Base-by-base conservation (phyloP, 2,797 vertebrate species). In the Myotis planiceps region DNA sequence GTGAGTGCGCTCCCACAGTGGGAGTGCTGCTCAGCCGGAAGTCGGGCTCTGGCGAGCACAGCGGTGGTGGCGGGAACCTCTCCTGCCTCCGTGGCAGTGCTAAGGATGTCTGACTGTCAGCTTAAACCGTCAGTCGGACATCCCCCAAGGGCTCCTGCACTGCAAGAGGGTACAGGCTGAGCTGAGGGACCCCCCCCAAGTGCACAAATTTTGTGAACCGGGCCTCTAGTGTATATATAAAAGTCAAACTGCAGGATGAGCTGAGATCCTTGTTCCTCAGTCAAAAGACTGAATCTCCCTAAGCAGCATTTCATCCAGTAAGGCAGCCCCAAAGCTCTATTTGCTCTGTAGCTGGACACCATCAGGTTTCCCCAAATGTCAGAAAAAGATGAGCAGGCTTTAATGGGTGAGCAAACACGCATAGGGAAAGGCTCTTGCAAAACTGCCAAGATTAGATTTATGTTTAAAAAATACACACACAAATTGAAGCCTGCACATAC, bases 401-500 rank as follows among this genome's bases (percentile, higher is more conserved):
- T 90, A 51, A 90, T 29, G 19, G 81, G 69, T 49, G 53, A 82
- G 74, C 47, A 45, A 68, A 93, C 9, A 14, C 13, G 25, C 45
- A 74, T 32, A 51, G n/a, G 37, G 49, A 23, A 9, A 63, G 45
- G n/a, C 51, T 96, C 87, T 83, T 45, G 29, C 21, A 79, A 97
- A 90, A 58, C 18, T n/a, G 51, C 74, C 92, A 78, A 76, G 32
- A 90, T 85, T 68, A 94, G 55, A 74, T 37, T 45, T 37, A 66
- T 71, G 27, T 90, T 72, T 88, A 74, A 72, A 74, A 53, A 37
- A 75, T 15, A 68, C 49, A 60, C 16, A 53, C 34, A 69, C 12
- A 25, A n/a, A 65, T 14, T 65, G n/a, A 93, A 29, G 60, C 79
- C 5, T 27, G 47, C 27, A 74, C 39, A 71, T 15, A 47, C 9